A percentile compares a stretch with the other conserved stretches of the same genome.
Conservation (phyloP, 2,888 invertebrate species). For the Altica lythri region DNA sequence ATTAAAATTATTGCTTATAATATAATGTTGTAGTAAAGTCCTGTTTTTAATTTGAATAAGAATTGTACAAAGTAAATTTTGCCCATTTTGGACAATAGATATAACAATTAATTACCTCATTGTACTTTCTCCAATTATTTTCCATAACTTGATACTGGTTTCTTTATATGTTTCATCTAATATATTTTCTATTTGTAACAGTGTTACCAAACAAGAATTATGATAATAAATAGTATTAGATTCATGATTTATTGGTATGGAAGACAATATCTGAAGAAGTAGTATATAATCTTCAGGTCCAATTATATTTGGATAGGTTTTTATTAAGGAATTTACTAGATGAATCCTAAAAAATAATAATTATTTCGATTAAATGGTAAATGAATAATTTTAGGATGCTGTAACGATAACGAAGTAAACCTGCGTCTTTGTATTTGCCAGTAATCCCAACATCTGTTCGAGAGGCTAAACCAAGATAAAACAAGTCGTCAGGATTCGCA, state of each 20-base stretch:
- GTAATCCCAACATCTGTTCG: too few relatives aligned
- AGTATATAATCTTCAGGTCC: constrained; percentile 49
- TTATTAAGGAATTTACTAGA: constrained; percentile 52
- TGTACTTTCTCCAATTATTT: constrained; percentile 36
- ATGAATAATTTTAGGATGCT: too few relatives aligned
- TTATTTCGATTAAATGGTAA: background rate
- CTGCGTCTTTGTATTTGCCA: too few relatives aligned
- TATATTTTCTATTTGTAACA: constrained; percentile 32
- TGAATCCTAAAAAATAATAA: constrained; percentile 49
- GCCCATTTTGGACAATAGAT: too few relatives aligned
- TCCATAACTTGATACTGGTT: constrained; percentile 30
- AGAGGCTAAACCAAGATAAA: too few relatives aligned
- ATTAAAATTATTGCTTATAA: too few relatives aligned
- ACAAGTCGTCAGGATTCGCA: too few relatives aligned
- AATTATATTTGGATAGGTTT: constrained; percentile 55
- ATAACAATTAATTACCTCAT: constrained; percentile 33
- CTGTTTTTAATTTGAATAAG: too few relatives aligned
- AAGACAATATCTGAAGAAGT: constrained; percentile 55
- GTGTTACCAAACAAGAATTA: constrained; percentile 35
- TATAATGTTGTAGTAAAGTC: too few relatives aligned
- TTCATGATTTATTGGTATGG: constrained; percentile 41
- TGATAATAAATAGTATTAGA: constrained; percentile 34
- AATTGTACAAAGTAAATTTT: too few relatives aligned
- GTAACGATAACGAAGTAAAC: too few relatives aligned
- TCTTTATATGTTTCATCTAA: too few relatives aligned